Percentiles rank a stretch among this genome's conserved stretches.
These are phyloP conservation scores for Danaus plexippus DNA, from an alignment of 1,140 invertebrate species.

Conservation along the genomic window DNA sequence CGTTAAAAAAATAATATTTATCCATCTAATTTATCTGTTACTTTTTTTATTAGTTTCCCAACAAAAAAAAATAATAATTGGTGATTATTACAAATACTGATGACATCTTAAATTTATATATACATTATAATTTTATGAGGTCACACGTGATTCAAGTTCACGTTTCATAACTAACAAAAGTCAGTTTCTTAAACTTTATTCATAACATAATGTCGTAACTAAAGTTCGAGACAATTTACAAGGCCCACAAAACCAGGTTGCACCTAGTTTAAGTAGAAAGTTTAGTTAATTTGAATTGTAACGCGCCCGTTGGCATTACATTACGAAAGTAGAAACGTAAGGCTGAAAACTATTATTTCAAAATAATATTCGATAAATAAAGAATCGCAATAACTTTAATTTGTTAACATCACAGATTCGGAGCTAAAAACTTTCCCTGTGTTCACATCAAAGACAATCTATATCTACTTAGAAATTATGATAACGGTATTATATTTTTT, in stretches of 20 bases:
- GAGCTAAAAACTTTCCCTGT: no score
- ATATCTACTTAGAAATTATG: slow-evolving; percentile 12
- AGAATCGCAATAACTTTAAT: no score
- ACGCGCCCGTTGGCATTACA: slow-evolving; percentile 14
- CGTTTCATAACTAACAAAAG: slow-evolving; percentile 2
- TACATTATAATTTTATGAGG: no score
- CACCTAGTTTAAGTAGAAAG: slow-evolving; percentile 19
- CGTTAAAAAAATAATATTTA: no score
- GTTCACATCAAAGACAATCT: not conserved
- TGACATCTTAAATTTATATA: no score
- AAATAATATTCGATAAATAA: slow-evolving; percentile 9
- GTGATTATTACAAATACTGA: no score
- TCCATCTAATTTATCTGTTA: no score
- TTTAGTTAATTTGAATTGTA: slow-evolving; percentile 14
- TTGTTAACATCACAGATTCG: no score
- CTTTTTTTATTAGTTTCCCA: no score
- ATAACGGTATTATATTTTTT: slow-evolving; percentile 47
- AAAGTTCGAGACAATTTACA: slow-evolving; percentile 32
- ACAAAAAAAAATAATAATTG: no score
- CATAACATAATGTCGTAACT: slow-evolving; percentile 15
- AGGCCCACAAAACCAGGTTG: slow-evolving; percentile 37
- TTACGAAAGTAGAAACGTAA: not conserved
- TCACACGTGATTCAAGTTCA: slow-evolving; percentile 1
- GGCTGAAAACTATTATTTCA: not conserved
- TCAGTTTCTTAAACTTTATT: not conserved